Conservation (phyloP, 2,113 vertebrate species). For the Pogona vitticeps region DNA sequence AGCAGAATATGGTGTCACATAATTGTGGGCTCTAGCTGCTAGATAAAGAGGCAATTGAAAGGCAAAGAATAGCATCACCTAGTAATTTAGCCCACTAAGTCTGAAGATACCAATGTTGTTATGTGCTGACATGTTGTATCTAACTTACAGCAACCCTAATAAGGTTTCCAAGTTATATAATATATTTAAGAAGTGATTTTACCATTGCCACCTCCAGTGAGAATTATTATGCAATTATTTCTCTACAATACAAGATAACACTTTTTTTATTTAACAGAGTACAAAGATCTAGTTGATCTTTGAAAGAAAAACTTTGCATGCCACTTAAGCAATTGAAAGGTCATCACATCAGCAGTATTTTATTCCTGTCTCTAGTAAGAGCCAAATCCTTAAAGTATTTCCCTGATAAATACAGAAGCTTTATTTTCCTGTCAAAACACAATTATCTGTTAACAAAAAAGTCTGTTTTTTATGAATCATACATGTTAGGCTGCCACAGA, state of each 20-base stretch:
- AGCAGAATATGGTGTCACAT: conserved; percentile 21
- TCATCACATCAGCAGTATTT: conserved; percentile 1
- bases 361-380: conserved; percentile 9
- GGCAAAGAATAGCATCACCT: neutral
- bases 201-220: no score
- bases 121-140: neutral
- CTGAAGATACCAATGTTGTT: no score
- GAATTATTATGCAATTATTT: neutral
- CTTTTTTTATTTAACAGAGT: neutral
- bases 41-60: conserved; percentile 13
- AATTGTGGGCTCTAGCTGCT: neutral
- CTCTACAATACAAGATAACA: neutral
- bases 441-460: conserved; percentile 53
- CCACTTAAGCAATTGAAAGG: neutral
- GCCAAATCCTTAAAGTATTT: conserved; percentile 12
- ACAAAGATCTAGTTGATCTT: neutral
- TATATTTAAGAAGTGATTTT: no score
- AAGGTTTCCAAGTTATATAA: no score
- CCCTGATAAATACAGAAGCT: conserved; percentile 22
- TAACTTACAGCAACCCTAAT: no score
- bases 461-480: conserved; percentile 45
- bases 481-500: conserved; percentile 17
- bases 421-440: conserved; percentile 39
- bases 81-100: neutral
- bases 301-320: no score